These are phyloP conservation scores for Acronicta aceris DNA, from an alignment of 2,888 invertebrate species.

Conservation along the genomic window DNA sequence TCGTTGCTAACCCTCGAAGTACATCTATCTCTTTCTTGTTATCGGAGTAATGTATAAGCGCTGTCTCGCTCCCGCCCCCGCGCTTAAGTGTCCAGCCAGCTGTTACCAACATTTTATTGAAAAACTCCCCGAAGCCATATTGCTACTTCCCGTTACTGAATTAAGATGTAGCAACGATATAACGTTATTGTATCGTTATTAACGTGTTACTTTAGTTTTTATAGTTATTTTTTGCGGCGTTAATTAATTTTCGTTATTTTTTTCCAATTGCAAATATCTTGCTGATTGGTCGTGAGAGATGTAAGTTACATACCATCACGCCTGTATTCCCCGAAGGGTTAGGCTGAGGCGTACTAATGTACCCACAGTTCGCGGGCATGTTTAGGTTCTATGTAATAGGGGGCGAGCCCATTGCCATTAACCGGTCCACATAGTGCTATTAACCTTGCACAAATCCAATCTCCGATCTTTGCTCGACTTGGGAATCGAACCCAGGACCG, in stretches of 20 bases:
- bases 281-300: too few species aligned
- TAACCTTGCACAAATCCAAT: too few species aligned
- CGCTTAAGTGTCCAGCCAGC: constrained; percentile 86
- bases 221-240: constrained; percentile 44
- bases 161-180: constrained; percentile 81
- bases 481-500: too few species aligned
- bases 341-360: too few species aligned
- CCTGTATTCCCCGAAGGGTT: too few species aligned
- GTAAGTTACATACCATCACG: too few species aligned
- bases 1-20: constrained; percentile 70
- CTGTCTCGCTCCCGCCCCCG: constrained; percentile 76
- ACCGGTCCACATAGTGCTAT: too few species aligned
- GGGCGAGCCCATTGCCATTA: too few species aligned
- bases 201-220: constrained; percentile 57
- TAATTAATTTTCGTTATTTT: constrained; percentile 49
- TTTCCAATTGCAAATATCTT: too few species aligned
- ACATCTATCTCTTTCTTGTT: constrained; percentile 69
- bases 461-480: too few species aligned
- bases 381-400: too few species aligned
- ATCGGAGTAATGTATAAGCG: constrained; percentile 41
- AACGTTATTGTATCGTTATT: constrained; percentile 57
- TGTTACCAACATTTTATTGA: constrained; percentile 87
- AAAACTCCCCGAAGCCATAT: constrained; percentile 84
- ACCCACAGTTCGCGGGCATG: too few species aligned
- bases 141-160: constrained; percentile 83